Conservation (phyloP, 2,888 invertebrate species). For the Bellardia pandia region DNA sequence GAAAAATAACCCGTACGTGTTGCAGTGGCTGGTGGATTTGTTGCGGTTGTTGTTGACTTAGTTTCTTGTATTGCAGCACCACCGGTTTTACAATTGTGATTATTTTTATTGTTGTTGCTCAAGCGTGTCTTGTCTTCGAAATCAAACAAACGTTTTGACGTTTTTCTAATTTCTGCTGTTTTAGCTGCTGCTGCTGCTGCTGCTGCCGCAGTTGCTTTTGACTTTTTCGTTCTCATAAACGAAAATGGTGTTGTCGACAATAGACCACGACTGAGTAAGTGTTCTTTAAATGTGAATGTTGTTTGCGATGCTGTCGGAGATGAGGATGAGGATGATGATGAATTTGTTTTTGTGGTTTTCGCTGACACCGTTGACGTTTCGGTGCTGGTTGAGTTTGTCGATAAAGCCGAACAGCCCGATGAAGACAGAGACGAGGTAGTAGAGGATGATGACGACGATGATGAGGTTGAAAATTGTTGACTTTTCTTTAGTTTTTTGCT, state of each 20-base stretch:
- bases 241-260: constrained; percentile 74
- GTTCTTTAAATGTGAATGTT: constrained; percentile 67
- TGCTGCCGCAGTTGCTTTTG: constrained; percentile 74
- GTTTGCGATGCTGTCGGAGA: constrained; percentile 47
- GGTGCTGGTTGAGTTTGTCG: constrained; percentile 40
- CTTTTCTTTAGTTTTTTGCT: constrained; percentile 61
- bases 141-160: constrained; percentile 61
- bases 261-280: constrained; percentile 65
- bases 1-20: constrained; percentile 68
- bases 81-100: constrained; percentile 54
- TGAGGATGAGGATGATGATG: constrained; percentile 45
- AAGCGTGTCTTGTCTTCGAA: constrained; percentile 72
- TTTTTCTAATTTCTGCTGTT: constrained; percentile 64
- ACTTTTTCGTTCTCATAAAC: constrained; percentile 79
- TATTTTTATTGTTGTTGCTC: constrained; percentile 75
- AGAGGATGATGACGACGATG: constrained; percentile 55
- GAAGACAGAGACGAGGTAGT: constrained; percentile 57
- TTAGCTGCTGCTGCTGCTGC: constrained; percentile 44
- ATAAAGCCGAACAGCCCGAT: constrained; percentile 53
- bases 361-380: constrained; percentile 58
- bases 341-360: constrained; percentile 47
- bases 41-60: constrained; percentile 62
- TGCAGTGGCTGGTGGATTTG: background rate
- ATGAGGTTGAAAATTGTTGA: constrained; percentile 61
- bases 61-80: constrained; percentile 58